These are phyloP conservation scores for Melanostoma mellinum DNA, from an alignment of 2,888 invertebrate genomes.

Conservation along the genomic window DNA sequence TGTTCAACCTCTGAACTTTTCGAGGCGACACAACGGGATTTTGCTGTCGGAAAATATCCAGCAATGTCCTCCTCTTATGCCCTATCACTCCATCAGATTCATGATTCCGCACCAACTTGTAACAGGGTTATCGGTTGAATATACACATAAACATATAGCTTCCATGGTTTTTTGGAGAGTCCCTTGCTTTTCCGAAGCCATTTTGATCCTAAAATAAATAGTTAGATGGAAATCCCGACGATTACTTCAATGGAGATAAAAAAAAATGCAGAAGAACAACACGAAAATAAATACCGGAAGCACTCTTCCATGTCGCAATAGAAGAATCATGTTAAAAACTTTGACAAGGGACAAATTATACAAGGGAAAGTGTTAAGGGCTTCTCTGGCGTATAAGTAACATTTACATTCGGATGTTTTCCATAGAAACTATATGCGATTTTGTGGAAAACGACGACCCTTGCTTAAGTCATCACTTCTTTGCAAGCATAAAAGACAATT, in stretches of 20 bases:
- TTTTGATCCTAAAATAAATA: conserved; percentile 53
- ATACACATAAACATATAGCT: not conserved
- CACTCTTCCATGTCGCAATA: conserved; percentile 35
- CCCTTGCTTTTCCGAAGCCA: not conserved
- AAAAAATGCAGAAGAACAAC: conserved; percentile 1
- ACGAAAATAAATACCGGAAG: no score
- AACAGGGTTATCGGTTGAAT: conserved; percentile 31
- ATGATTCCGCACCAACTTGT: conserved; percentile 1
- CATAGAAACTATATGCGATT: no score
- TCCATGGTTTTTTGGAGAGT: not conserved
- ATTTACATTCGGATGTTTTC: no score
- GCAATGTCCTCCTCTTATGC: not conserved
- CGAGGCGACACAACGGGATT: conserved; percentile 1
- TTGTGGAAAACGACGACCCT: no score
- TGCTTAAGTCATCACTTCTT: no score
- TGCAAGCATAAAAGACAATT: no score
- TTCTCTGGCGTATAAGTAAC: no score
- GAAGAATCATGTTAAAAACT: conserved; percentile 48
- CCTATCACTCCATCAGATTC: not conserved
- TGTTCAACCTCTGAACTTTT: conserved; percentile 3
- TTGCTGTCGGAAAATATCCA: not conserved
- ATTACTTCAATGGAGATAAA: not conserved
- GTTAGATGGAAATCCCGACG: conserved; percentile 31
- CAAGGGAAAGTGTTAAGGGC: not conserved
- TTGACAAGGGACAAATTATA: conserved; percentile 45